Conservation (phyloP, 2,888 invertebrate species). For the Lycaena phlaeas region DNA sequence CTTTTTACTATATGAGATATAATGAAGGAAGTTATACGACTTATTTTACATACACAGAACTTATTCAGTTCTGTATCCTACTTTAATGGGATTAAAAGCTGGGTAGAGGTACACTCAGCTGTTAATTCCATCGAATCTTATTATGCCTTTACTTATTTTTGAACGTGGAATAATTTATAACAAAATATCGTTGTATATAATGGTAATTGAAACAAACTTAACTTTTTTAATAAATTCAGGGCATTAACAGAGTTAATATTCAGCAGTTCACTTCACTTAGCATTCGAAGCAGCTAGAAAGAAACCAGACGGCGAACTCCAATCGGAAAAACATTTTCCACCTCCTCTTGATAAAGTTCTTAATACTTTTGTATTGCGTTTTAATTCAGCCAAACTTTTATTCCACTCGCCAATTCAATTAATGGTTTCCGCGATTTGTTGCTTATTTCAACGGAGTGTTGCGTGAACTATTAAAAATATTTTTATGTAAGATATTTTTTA, state of each 20-base stretch:
- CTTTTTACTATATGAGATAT: too few relatives aligned
- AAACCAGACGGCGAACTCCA: conserved; percentile 29
- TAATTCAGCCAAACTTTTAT: conserved; percentile 30
- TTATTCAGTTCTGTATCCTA: too few relatives aligned
- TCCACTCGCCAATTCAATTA: conserved; percentile 18
- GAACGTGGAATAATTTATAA: conserved; percentile 1
- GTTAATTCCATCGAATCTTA: too few relatives aligned
- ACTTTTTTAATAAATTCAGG: conserved; percentile 7
- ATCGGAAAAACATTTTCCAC: conserved; percentile 46
- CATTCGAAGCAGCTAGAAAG: conserved; percentile 46
- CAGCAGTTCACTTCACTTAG: conserved; percentile 27
- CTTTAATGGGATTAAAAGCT: too few relatives aligned
- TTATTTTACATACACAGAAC: too few relatives aligned
- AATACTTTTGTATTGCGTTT: conserved; percentile 39
- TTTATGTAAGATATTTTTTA: too few relatives aligned
- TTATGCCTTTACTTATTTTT: too few relatives aligned
- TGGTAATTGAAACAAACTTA: conserved; percentile 16
- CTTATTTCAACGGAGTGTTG: conserved; percentile 7
- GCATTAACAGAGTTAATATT: conserved; percentile 18
- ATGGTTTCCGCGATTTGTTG: conserved; percentile 14
- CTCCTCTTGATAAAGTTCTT: conserved; percentile 32
- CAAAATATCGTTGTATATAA: conserved; percentile 13
- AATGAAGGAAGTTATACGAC: too few relatives aligned
- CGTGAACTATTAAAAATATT: conserved; percentile 8
- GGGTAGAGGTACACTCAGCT: too few relatives aligned